Evolutionary conservation across 2,113 vertebrate genomes (phyloP).

Genomic region (Todiramphus chloris): DNA sequence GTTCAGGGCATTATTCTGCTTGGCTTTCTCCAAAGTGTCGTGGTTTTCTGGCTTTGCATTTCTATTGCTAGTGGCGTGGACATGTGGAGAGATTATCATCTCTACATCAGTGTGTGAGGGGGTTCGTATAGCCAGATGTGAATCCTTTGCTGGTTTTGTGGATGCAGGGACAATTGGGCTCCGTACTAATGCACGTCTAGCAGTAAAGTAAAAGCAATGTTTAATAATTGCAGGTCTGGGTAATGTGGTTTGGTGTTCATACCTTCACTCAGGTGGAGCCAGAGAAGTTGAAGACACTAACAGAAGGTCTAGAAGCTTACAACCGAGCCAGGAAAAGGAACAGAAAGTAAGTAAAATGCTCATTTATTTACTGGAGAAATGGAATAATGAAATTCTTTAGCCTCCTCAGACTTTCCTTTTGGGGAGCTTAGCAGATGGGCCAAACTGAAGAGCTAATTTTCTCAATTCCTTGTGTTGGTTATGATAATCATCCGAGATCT

Average conservation of each 20-base stretch:
- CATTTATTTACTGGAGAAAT: background rate
- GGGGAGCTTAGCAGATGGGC: background rate
- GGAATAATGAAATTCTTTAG: background rate
- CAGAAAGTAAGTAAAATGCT: slow-evolving; percentile 86
- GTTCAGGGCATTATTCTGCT: background rate
- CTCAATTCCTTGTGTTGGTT: background rate
- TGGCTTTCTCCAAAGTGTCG: rapidly evolving
- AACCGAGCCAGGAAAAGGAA: slow-evolving; percentile 90
- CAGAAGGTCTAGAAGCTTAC: slow-evolving; percentile 94
- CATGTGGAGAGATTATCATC: background rate
- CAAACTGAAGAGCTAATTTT: background rate
- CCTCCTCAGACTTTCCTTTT: background rate
- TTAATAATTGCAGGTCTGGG: slow-evolving; percentile 57
- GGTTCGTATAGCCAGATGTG: rapidly evolving
- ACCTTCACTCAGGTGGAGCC: slow-evolving; percentile 88
- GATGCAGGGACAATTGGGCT: background rate
- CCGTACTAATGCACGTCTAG: background rate
- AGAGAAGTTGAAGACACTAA: slow-evolving; percentile 96
- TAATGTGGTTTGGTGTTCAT: slow-evolving; percentile 73
- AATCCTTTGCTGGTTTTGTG: background rate
- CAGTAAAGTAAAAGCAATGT: background rate
- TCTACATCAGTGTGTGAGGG: background rate
- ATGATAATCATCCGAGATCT: background rate
- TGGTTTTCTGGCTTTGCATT: rapidly evolving
- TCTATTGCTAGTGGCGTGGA: background rate